These are phyloP conservation scores for Climacteris rufus DNA, from an alignment of 2,113 vertebrate species.

Conservation along the genomic window DNA sequence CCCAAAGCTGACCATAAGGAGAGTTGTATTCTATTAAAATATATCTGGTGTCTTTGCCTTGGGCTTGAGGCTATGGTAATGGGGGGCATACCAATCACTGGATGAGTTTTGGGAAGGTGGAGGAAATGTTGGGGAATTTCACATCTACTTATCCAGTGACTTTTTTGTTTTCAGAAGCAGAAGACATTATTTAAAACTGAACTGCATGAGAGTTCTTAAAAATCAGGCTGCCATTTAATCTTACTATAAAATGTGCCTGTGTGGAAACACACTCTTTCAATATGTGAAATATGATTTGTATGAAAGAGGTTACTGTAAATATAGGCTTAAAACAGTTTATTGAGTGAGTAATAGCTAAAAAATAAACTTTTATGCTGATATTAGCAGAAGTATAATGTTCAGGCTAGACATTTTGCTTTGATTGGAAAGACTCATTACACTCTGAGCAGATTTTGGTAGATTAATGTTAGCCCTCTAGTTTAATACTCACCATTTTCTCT, in stretches of 20 bases:
- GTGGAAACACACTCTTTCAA: not conserved
- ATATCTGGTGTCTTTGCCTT: not conserved
- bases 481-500: not conserved
- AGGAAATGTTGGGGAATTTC: not conserved
- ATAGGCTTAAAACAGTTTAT: not conserved
- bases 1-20: not conserved
- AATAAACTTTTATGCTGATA: not conserved
- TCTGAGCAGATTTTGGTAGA: not conserved
- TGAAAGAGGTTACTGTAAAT: not conserved
- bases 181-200: not conserved
- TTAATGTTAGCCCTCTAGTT: not conserved
- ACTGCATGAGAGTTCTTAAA: not conserved
- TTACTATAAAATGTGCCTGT: not conserved
- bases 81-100: not conserved
- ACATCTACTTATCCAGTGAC: not conserved
- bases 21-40: not conserved
- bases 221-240: not conserved
- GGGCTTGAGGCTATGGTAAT: not conserved
- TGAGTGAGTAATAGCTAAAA: not conserved
- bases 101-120: not conserved
- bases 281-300: not conserved
- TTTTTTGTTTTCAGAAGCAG: not conserved
- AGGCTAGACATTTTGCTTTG: not conserved
- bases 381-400: not conserved
- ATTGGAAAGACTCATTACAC: not conserved